Evolutionary conservation across 2,113 vertebrate species (phyloP).

Genomic region (Ginglymostoma cirratum): DNA sequence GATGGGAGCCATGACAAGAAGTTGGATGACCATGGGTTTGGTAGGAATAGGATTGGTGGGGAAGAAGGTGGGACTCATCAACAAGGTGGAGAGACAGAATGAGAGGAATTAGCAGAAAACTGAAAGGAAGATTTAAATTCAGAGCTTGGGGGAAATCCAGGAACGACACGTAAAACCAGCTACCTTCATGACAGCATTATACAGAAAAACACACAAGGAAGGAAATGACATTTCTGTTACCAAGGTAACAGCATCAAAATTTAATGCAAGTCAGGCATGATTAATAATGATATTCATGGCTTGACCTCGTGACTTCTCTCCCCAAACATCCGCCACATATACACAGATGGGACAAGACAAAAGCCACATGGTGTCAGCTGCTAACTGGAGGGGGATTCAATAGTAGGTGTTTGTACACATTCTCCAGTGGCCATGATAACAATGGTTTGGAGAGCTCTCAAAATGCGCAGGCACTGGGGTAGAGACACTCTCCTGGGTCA

Average conservation of each 20-base stretch:
- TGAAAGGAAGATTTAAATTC: neutral
- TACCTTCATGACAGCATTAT: neutral
- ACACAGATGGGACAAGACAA: neutral
- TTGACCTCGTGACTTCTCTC: slow-evolving; percentile 5
- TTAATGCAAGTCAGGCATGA: slow-evolving; percentile 30
- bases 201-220: neutral
- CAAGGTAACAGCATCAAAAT: slow-evolving; percentile 18
- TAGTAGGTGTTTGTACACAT: neutral
- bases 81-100: neutral
- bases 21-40: neutral
- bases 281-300: neutral
- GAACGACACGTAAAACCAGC: neutral
- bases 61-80: neutral
- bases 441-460: neutral
- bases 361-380: neutral
- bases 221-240: neutral
- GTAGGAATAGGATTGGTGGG: neutral
- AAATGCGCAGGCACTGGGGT: neutral
- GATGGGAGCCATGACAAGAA: neutral
- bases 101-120: neutral
- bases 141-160: neutral
- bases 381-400: neutral
- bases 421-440: neutral
- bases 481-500: neutral
- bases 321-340: neutral